Conservation (phyloP, 2,888 invertebrate genomes). For the Hemicrepidius hirtus region DNA sequence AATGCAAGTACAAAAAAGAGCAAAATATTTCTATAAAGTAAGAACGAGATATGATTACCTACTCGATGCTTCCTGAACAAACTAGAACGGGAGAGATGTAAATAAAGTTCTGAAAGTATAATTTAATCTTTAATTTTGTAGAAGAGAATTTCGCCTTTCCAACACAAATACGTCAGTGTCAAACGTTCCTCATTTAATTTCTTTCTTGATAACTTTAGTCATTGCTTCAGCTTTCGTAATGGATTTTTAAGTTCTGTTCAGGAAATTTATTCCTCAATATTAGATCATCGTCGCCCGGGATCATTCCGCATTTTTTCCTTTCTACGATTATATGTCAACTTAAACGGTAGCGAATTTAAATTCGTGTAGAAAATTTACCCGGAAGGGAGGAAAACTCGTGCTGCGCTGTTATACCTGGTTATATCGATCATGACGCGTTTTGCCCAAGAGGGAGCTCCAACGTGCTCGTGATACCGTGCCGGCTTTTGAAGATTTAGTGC, state of each 20-base stretch:
- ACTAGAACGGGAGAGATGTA: conserved; percentile 3
- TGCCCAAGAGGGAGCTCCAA: conserved; percentile 23
- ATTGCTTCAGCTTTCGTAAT: conserved; percentile 31
- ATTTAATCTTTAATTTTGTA: conserved; percentile 30
- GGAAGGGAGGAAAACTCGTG: conserved; percentile 30
- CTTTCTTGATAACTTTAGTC: conserved; percentile 20
- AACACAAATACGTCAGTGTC: conserved; percentile 30
- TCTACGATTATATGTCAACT: conserved; percentile 25
- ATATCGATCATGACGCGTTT: conserved; percentile 43
- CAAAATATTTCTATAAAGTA: neutral
- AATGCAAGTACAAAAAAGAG: neutral
- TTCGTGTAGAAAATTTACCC: conserved; percentile 43
- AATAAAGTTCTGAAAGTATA: conserved; percentile 31
- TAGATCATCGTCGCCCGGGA: conserved; percentile 6
- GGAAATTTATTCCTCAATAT: conserved; percentile 34
- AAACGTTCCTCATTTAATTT: conserved; percentile 28
- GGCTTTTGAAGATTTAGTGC: conserved; percentile 31
- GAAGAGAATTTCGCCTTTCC: conserved; percentile 23
- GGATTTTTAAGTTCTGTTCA: conserved; percentile 27
- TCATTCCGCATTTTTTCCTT: conserved; percentile 7
- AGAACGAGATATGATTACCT: conserved; percentile 17
- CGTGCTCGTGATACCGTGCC: conserved; percentile 29
- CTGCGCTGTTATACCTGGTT: conserved; percentile 39
- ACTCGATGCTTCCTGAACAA: neutral
- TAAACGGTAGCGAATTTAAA: conserved; percentile 36